Base-by-base conservation (phyloP, 1,140 invertebrate species). In the Calliphora vicina region DNA sequence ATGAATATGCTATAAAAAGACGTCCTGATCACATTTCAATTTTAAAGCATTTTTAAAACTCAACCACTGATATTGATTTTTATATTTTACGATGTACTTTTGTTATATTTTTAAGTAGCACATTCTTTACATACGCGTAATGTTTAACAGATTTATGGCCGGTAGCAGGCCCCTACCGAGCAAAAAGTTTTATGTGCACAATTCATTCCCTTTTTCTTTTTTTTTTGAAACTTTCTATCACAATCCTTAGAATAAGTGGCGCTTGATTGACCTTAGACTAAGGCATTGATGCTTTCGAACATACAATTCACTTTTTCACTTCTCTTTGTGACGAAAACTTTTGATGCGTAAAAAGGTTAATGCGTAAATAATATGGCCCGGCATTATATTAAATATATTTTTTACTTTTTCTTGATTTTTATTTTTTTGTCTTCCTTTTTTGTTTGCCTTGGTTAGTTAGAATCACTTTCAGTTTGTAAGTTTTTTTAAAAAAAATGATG, bases 321-420 rank as follows among this genome's bases (percentile, higher is more conserved):
- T 43, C 35, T 43, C 74, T 35, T 76, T 78, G 42, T 78, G 35
- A 78, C 29, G 27, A 29, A 45, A 78, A 78, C 42, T 78, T 78
- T 23, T 78, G 74, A 78, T 78, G 74, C 74, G 74, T 78, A 78
- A 78, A 78, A 78, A 78, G 74, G 74, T 78, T 78, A 78, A 78
- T 78, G 74, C 74, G 74, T 78, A 78, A 45, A 78, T 78, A 78
- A 78, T 78, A 78, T 78, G 74, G 35, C 74, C 20, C 43, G 13
- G 42, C 15, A 78, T n/a, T n/a, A 76, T 57, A 17, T 57, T 57
- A 57, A 57, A 57, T 57, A 57, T n/a, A 57, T 57, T 57, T 76
- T 35, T n/a, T n/a, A n/a, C n/a, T 76, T 76, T 29, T 17, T 42
- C 29, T 76, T 35, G 27, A n/a, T 76, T 35, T n/a, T 76, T 29